Conservation (phyloP, 92 coral and sea anemone species). For the Palythoa caribaeorum region DNA sequence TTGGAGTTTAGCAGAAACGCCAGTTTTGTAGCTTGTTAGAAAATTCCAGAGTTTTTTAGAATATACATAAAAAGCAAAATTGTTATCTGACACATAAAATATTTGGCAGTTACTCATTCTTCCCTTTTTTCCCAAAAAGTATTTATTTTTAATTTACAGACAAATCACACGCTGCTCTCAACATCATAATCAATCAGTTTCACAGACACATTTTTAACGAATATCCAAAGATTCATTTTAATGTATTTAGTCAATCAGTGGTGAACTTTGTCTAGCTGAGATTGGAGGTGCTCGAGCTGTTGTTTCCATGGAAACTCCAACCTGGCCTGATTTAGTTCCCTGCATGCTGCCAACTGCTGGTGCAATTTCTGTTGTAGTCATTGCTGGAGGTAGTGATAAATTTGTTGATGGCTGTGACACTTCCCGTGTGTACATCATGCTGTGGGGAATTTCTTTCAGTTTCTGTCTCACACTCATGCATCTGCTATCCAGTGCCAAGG, state of each 20-base stretch:
- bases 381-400: slow-evolving; percentile 48
- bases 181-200: background rate
- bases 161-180: background rate
- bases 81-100: background rate
- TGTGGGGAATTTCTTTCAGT: slow-evolving; percentile 94
- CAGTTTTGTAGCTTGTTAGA: background rate
- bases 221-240: background rate
- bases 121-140: too few relatives aligned
- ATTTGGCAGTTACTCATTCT: background rate
- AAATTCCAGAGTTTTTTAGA: background rate
- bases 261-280: slow-evolving; percentile 47
- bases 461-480: slow-evolving; percentile 92
- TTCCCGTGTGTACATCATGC: slow-evolving; percentile 78
- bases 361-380: slow-evolving; percentile 62
- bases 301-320: slow-evolving; percentile 36
- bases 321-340: slow-evolving; percentile 44
- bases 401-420: slow-evolving; percentile 53
- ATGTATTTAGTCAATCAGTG: slow-evolving; percentile 51
- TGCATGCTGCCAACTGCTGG: slow-evolving; percentile 44
- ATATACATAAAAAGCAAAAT: background rate
- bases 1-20: too few relatives aligned
- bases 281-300: background rate
- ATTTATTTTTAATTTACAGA: too few relatives aligned
- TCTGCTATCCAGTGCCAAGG: slow-evolving; percentile 94
- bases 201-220: background rate